Evolutionary conservation across 2,888 invertebrate species (phyloP).

Genomic region (Limnephilus lunatus): DNA sequence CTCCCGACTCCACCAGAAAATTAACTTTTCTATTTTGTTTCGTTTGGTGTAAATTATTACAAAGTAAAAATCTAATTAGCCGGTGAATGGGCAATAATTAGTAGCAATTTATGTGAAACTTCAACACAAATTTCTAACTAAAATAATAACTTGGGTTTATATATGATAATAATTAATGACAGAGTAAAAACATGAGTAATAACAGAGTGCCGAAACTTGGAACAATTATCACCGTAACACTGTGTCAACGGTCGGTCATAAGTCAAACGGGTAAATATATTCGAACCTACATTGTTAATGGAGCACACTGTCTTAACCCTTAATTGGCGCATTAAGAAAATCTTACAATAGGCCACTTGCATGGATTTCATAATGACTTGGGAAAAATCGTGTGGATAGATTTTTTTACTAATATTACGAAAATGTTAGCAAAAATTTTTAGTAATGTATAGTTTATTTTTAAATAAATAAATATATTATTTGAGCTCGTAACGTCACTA

Average conservation of each 20-base stretch:
- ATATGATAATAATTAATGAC: constrained; percentile 10
- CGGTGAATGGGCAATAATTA: neutral
- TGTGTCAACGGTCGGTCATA: neutral
- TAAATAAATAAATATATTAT: no score
- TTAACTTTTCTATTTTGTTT: neutral
- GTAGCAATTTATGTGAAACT: constrained; percentile 13
- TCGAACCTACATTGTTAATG: neutral
- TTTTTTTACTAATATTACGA: no score
- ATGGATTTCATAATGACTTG: no score
- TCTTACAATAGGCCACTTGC: no score
- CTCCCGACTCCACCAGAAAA: neutral
- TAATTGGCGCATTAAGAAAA: no score
- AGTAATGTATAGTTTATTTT: no score
- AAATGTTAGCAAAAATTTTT: no score
- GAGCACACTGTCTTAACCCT: neutral
- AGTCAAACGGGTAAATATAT: neutral
- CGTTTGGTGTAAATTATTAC: neutral
- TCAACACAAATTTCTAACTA: neutral
- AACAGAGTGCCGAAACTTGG: constrained; percentile 12
- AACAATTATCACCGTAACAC: neutral
- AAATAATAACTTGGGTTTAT: neutral
- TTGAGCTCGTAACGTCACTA: no score
- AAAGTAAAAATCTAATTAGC: neutral
- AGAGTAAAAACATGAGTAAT: neutral
- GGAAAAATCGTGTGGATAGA: no score